phyloP scores from a whole-genome alignment of 2,797 vertebrate species.

The Dendrocincla tyrannina region DNA sequence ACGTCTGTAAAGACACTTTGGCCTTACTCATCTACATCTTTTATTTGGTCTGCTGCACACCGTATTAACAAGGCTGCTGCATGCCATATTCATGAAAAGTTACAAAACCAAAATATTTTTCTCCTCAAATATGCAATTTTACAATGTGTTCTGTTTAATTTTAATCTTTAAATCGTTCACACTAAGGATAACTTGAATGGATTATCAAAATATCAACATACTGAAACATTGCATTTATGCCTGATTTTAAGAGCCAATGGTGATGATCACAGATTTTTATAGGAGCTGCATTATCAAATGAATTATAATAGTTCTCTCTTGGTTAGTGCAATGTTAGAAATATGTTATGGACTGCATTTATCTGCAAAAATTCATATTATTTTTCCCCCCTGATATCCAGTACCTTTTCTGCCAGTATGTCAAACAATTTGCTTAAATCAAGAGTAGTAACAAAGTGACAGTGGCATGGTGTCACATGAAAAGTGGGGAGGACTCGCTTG shows the following conservation, averaged over 20 bases:
- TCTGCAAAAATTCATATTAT: background rate
- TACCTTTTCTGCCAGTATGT: background rate
- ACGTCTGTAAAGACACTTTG: background rate
- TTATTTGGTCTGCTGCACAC: background rate
- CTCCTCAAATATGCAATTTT: background rate
- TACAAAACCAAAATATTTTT: background rate
- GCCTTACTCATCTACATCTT: background rate
- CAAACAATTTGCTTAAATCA: conserved; percentile 23
- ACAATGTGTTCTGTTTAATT: background rate
- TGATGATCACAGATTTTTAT: conserved; percentile 7
- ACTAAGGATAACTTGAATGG: background rate
- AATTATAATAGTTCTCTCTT: background rate
- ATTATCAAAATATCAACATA: conserved; percentile 5
- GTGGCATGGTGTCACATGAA: background rate
- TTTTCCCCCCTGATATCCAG: background rate
- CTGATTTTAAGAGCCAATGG: conserved; percentile 42
- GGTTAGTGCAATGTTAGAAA: background rate
- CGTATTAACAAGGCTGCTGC: background rate
- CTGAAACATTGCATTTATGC: conserved; percentile 31
- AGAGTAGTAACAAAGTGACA: background rate
- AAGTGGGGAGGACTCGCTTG: no score
- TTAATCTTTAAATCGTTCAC: background rate
- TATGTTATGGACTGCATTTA: background rate
- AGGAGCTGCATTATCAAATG: background rate
- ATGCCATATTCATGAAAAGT: background rate